Evolutionary conservation across 2,797 vertebrate genomes (phyloP), one percentile per base, ranked within the genome.

Genomic region (Peromyscus eremicus): DNA sequence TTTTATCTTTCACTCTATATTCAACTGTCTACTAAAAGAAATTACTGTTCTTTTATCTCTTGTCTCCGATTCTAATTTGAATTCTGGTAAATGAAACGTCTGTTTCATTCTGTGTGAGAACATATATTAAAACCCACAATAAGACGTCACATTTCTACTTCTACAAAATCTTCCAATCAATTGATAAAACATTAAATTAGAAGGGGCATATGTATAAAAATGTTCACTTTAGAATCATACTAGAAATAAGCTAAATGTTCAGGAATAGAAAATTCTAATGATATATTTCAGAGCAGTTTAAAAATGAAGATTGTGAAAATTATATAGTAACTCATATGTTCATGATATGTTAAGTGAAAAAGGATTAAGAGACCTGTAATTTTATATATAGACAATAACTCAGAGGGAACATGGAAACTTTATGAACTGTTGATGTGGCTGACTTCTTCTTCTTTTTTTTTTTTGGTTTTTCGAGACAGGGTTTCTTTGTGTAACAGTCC

Each of bases 301-400:
- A 34, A 34, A 93, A 90, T 79, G 40, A 96, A 97, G 52, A 82
- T 19, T 89, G 6, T 92, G 68, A 93, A 88, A 96, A 96, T 95
- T 46, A 89, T 73, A 80, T 6, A 95, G 70, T 92, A 96, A 93
- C 70, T 94, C 76, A 93, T 49, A 91, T 19, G 37, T 32, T 93
- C 60, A 80, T 29, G 57, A 79, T 70, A 88, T 87, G 32, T 76
- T 92, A 84, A 95, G 17, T 91, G 70, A 86, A 71, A 96, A 94
- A 77, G 17, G n/a, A 81, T 89, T 96, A 91, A 71, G 52, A 91
- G 86, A 95, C 85, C 17, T 94, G 19, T 91, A 95, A 96, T 73
- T 91, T 91, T 46, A 81, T 62, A 29, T 82, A 85, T 4, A 95
- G 32, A 80, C 17, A 76, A 2, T 91, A 55, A 85, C 92, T 93